Base-by-base conservation (phyloP, 2,113 vertebrate genomes). In the Opisthocomus hoazin region DNA sequence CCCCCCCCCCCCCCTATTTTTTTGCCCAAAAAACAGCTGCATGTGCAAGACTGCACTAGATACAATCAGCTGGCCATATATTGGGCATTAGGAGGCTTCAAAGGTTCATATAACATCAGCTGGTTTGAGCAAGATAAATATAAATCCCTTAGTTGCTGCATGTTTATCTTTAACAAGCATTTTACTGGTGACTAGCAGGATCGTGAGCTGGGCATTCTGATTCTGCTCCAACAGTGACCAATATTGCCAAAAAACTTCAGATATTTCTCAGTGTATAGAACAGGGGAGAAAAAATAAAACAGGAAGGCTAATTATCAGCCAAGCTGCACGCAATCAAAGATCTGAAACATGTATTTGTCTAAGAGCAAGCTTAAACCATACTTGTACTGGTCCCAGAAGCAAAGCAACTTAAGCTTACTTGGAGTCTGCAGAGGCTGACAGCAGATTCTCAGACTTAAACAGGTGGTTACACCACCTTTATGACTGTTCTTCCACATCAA, bases 1-100 rank as follows among this genome's bases (percentile, higher is more conserved):
- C 37, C 9, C 8, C 11, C 4, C 2, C 10, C 8, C 12, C 21
- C 6, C 4, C 30, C 8, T 1, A 5, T 39, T 36, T 43, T 69
- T 20, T 7, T 2, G 8, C 36, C 20, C 17, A 9, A 14, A 57
- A 51, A 65, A 12, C 10, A 87, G 29, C 46, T 90, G 37, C 36
- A 41, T 10, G 4, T 41, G 6, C 63, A 85, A 34, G 24, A 26
- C 20, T 36, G 23, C 32, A 73, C 7, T 17, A 22, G 36, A 45
- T 50, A 32, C 32, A 36, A 18, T 11, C 36, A 89, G 9, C 17
- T 51, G 41, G 34, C 6, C 15, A 9, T 30, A 5, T 8, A 53
- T 11, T 11, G 15, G 32, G 24, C 11, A 11, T 21, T 14, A 30
- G 37, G 43, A 76, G 14, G 29, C 39, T 79, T 48, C 19, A 50